phyloP scores from a whole-genome alignment of 2,113 vertebrate species.

The Gopherus flavomarginatus region DNA sequence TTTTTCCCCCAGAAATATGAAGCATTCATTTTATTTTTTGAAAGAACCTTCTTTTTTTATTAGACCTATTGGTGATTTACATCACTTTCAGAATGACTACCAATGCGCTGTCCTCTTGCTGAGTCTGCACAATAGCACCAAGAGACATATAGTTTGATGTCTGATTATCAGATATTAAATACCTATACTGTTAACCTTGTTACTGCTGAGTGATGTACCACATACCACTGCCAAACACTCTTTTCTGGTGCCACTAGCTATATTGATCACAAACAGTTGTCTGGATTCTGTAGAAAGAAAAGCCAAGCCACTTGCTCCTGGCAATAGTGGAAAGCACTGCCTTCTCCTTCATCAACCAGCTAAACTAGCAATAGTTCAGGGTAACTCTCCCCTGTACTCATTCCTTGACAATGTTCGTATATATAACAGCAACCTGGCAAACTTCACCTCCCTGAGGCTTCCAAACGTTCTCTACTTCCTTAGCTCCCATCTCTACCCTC shows the following conservation, averaged over 20 bases:
- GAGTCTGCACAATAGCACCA: background rate
- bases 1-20: background rate
- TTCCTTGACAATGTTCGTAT: too few relatives aligned
- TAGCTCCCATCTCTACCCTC: background rate
- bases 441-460: too few relatives aligned
- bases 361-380: background rate
- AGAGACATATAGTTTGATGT: background rate
- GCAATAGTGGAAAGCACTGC: background rate
- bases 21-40: background rate
- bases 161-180: background rate
- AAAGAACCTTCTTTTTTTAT: background rate
- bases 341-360: background rate
- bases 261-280: background rate
- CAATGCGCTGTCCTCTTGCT: background rate
- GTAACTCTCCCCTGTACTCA: too few relatives aligned
- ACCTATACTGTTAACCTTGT: background rate
- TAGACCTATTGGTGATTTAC: background rate
- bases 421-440: too few relatives aligned
- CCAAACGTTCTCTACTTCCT: too few relatives aligned
- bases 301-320: background rate
- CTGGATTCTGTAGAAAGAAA: background rate
- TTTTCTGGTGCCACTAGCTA: background rate
- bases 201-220: background rate
- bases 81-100: background rate
- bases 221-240: background rate